Evolutionary conservation across 1,140 invertebrate genomes (phyloP).

Genomic region (Hypsibius dujardini): DNA sequence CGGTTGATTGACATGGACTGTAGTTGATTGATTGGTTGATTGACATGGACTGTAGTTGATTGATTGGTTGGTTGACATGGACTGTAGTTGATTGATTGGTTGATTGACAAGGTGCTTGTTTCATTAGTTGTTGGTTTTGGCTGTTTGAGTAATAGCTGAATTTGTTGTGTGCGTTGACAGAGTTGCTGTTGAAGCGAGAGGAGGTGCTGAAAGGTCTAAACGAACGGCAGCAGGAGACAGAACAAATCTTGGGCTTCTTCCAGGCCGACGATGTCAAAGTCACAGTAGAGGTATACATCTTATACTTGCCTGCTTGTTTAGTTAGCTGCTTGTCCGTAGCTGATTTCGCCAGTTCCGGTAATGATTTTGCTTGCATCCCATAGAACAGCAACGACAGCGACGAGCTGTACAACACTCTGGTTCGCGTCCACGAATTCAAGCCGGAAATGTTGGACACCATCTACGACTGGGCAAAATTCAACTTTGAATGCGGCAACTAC

Average conservation of each 20-base stretch:
- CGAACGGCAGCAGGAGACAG: conserved; percentile 61
- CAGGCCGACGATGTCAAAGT: background rate
- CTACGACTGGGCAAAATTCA: conserved; percentile 83
- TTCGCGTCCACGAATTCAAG: conserved; percentile 47
- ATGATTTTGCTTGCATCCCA: background rate
- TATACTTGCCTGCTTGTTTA: too few species aligned
- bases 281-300: background rate
- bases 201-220: conserved; percentile 66
- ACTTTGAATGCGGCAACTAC: conserved; percentile 97
- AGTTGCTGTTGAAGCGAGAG: conserved; percentile 43
- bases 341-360: background rate
- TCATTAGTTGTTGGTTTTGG: too few species aligned
- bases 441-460: conserved; percentile 81
- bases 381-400: background rate
- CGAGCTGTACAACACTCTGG: background rate
- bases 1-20: too few species aligned
- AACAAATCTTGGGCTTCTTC: conserved; percentile 64
- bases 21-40: too few species aligned
- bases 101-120: too few species aligned
- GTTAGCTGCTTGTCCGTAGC: background rate
- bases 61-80: too few species aligned
- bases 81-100: too few species aligned
- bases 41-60: too few species aligned
- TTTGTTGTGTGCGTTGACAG: too few species aligned
- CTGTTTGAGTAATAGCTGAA: too few species aligned